These are phyloP conservation scores for Sebastes miniatus DNA, from an alignment of 2,797 vertebrate species.

Conservation along the genomic window DNA sequence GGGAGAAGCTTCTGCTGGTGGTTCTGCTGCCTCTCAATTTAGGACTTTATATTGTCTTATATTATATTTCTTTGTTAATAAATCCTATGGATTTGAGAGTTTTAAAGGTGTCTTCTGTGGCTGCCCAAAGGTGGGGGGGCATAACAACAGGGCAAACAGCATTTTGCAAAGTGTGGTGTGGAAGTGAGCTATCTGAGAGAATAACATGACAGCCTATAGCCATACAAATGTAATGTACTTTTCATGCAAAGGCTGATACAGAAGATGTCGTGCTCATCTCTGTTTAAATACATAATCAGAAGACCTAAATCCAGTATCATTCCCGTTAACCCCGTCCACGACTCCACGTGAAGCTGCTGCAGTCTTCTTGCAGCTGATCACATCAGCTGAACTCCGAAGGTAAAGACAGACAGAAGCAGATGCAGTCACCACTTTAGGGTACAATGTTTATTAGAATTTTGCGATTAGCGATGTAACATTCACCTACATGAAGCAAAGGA, in stretches of 20 bases:
- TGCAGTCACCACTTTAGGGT: conserved; percentile 37
- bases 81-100: too few species aligned
- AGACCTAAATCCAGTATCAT: neutral
- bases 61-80: too few species aligned
- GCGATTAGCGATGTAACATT: conserved; percentile 78
- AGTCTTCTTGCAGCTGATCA: neutral
- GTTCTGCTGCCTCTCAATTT: fast-evolving
- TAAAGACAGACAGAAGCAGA: neutral
- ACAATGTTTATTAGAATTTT: conserved; percentile 83
- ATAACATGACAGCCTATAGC: neutral
- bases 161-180: neutral
- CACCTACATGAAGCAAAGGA: conserved; percentile 79
- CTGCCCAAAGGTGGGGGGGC: too few species aligned
- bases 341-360: neutral
- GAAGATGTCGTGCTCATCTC: too few species aligned
- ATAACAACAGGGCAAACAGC: neutral
- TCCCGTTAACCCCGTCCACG: neutral
- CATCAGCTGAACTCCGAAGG: neutral
- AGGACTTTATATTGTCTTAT: too few species aligned
- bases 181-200: neutral
- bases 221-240: neutral
- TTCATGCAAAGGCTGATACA: too few species aligned
- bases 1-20: too few species aligned
- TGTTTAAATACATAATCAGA: neutral
- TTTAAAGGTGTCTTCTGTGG: too few species aligned